Evolutionary conservation across 2,113 vertebrate species (phyloP).

Genomic region (Epinephelus moara): DNA sequence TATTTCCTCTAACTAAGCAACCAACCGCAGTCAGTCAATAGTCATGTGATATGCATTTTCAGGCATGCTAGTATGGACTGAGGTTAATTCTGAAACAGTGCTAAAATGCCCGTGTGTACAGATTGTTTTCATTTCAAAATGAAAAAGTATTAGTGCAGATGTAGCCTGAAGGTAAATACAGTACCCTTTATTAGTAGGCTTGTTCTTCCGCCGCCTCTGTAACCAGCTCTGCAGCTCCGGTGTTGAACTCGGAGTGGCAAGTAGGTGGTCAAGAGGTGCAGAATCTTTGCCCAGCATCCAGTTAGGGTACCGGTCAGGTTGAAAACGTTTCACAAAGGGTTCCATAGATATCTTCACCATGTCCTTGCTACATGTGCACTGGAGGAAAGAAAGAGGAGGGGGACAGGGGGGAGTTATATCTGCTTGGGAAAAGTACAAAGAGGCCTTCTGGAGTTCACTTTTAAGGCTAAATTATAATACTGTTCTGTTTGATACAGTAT

Average conservation of each 20-base stretch:
- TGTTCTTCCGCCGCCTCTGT: constrained; percentile 86
- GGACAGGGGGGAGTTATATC: not conserved
- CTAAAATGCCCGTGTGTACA: too few relatives aligned
- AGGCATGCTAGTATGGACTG: too few relatives aligned
- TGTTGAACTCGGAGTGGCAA: constrained; percentile 91
- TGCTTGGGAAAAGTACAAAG: constrained; percentile 4
- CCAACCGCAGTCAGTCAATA: too few relatives aligned
- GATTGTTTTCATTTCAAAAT: too few relatives aligned
- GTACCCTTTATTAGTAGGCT: constrained; percentile 85
- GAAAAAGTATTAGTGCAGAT: too few relatives aligned
- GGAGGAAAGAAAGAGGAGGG: constrained; percentile 21
- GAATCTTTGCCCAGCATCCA: constrained; percentile 97
- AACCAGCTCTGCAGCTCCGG: constrained; percentile 93
- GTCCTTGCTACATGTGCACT: constrained; percentile 97
- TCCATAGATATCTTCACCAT: constrained; percentile 99
- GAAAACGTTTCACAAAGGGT: constrained; percentile 95
- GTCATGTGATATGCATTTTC: too few relatives aligned
- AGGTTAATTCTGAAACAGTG: too few relatives aligned
- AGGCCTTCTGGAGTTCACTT: not conserved
- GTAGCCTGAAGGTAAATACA: not conserved
- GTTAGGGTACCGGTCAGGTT: constrained; percentile 93
- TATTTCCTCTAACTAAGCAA: too few relatives aligned
- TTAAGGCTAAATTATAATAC: not conserved
- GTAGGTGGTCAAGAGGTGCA: constrained; percentile 91
- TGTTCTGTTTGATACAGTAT: not conserved